These are phyloP conservation scores for Pterocles gutturalis DNA, from an alignment of 2,113 vertebrate genomes.

Conservation along the genomic window DNA sequence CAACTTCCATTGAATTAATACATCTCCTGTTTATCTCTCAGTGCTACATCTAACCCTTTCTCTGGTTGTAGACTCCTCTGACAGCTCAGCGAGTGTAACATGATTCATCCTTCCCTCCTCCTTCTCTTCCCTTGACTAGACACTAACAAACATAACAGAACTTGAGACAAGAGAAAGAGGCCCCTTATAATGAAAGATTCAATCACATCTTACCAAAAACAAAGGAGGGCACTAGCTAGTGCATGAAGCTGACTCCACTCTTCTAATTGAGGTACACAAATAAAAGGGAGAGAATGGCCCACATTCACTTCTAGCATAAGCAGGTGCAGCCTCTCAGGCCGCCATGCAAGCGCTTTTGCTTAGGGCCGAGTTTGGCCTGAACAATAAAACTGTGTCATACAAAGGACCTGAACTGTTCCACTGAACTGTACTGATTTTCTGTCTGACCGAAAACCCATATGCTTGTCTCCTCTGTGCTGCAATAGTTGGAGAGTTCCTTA, in stretches of 20 bases:
- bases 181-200: constrained; percentile 5
- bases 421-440: neutral
- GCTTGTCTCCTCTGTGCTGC: neutral
- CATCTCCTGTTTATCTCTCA: constrained; percentile 32
- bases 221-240: neutral
- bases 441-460: neutral
- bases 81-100: constrained; percentile 41
- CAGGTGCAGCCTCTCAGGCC: neutral
- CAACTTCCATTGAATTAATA: constrained; percentile 23
- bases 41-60: neutral
- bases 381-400: neutral
- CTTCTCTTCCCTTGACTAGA: constrained; percentile 50
- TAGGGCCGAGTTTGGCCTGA: neutral
- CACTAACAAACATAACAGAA: constrained; percentile 48
- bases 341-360: neutral
- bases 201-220: constrained; percentile 15
- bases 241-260: neutral
- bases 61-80: neutral
- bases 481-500: neutral
- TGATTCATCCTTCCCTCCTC: constrained; percentile 40
- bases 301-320: neutral
- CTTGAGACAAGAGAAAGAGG: constrained; percentile 32
- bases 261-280: neutral
- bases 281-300: neutral
- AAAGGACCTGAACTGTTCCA: neutral